phyloP scores from a whole-genome alignment of 2,888 invertebrate genomes.

The Patella ulyssiponensis region DNA sequence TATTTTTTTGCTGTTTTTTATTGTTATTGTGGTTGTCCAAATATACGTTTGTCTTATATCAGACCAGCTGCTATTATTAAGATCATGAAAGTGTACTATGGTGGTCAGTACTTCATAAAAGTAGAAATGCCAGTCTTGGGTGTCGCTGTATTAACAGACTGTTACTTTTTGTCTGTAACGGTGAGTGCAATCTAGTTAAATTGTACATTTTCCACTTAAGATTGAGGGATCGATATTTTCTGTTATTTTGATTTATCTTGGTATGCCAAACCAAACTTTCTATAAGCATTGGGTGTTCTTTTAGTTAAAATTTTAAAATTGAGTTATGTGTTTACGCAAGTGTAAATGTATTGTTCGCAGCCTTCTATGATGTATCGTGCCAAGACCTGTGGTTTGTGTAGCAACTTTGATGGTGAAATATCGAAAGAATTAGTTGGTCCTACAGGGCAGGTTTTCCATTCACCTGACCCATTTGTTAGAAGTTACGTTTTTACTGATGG shows the following conservation, averaged over 20 bases:
- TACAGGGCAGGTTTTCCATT: conserved; percentile 4
- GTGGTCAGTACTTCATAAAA: background rate
- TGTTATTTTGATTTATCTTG: too few species aligned
- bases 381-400: conserved; percentile 40
- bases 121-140: conserved; percentile 25
- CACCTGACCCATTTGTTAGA: conserved; percentile 15
- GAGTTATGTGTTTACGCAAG: background rate
- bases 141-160: conserved; percentile 14
- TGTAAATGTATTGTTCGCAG: conserved; percentile 16
- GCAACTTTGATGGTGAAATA: conserved; percentile 37
- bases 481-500: conserved; percentile 27
- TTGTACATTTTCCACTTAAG: too few species aligned
- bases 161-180: conserved; percentile 12
- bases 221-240: too few species aligned
- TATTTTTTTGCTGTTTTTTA: background rate
- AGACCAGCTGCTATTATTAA: conserved; percentile 19
- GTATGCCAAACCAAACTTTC: too few species aligned
- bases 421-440: conserved; percentile 33
- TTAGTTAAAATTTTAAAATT: background rate
- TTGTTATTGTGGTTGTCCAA: background rate
- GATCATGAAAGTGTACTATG: conserved; percentile 8
- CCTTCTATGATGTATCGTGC: conserved; percentile 30
- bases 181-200: background rate
- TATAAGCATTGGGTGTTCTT: too few species aligned
- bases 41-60: background rate